Evolutionary conservation across 2,113 vertebrate genomes (phyloP).

Genomic region (Xenopus tropicalis): DNA sequence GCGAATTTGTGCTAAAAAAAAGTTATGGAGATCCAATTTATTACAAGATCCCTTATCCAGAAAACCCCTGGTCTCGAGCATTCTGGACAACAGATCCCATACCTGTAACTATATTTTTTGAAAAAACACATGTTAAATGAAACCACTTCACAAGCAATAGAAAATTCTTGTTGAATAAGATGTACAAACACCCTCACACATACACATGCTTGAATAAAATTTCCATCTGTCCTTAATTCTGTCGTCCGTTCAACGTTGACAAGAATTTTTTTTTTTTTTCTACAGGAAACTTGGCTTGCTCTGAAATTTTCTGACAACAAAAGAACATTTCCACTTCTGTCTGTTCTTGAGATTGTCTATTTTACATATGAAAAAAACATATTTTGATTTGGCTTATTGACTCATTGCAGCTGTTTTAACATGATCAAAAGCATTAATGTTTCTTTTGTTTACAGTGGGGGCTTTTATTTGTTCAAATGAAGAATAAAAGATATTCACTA

Average conservation of each 20-base stretch:
- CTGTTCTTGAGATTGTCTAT: conserved; percentile 32
- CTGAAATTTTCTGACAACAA: conserved; percentile 32
- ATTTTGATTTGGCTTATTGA: conserved; percentile 34
- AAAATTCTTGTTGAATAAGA: not conserved
- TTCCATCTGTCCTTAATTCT: conserved; percentile 34
- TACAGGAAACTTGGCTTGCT: conserved; percentile 18
- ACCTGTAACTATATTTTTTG: no score
- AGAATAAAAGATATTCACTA: not conserved
- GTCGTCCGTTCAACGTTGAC: conserved; percentile 32
- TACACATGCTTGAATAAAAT: conserved; percentile 18
- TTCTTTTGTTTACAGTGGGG: not conserved
- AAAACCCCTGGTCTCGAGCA: no score
- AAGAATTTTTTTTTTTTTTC: conserved; percentile 1
- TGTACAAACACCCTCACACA: not conserved
- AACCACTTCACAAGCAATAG: not conserved
- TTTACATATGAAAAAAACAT: conserved; percentile 39
- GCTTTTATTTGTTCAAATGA: conserved; percentile 3
- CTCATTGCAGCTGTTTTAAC: conserved; percentile 25
- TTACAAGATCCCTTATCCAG: no score
- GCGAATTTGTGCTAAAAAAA: no score
- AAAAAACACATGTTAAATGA: no score
- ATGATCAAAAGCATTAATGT: conserved; percentile 8
- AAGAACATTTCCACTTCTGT: conserved; percentile 35
- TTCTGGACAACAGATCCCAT: no score
- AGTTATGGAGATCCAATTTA: no score